Evolutionary conservation across 2,797 vertebrate species (phyloP).

Genomic region (Acestrorhynchus altus): DNA sequence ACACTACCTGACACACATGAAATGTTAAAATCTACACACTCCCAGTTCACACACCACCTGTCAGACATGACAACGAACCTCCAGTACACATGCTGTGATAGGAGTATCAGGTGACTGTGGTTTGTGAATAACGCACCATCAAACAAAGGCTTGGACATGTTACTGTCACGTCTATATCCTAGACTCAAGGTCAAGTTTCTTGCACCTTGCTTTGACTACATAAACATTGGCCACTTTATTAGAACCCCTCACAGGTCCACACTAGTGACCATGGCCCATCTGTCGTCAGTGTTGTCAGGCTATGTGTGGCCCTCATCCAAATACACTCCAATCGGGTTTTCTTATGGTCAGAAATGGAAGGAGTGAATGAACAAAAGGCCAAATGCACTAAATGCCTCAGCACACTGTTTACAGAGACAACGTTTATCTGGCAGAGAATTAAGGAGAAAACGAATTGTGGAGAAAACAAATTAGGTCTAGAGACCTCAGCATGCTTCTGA

Average conservation of each 20-base stretch:
- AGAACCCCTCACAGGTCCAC: background rate
- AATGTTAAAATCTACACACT: background rate
- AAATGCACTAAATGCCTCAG: no score
- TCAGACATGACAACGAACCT: background rate
- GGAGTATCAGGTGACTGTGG: conserved; percentile 1
- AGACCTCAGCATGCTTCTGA: no score
- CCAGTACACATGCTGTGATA: background rate
- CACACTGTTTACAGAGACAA: no score
- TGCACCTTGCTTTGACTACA: background rate
- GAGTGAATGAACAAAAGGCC: no score
- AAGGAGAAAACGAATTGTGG: no score
- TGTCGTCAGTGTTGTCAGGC: background rate
- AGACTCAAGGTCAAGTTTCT: conserved; percentile 17
- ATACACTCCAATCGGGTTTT: no score
- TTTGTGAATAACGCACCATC: background rate
- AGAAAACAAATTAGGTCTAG: no score
- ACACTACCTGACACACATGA: background rate
- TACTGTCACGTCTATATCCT: conserved; percentile 28
- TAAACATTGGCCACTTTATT: background rate
- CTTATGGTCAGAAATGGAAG: background rate
- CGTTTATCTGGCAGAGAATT: no score
- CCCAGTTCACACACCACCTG: background rate
- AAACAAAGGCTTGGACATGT: conserved; percentile 7
- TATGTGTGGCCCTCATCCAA: no score
- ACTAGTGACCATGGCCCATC: background rate